phyloP scores from a whole-genome alignment of 2,888 invertebrate genomes.

The Sylvicola cinctus region DNA sequence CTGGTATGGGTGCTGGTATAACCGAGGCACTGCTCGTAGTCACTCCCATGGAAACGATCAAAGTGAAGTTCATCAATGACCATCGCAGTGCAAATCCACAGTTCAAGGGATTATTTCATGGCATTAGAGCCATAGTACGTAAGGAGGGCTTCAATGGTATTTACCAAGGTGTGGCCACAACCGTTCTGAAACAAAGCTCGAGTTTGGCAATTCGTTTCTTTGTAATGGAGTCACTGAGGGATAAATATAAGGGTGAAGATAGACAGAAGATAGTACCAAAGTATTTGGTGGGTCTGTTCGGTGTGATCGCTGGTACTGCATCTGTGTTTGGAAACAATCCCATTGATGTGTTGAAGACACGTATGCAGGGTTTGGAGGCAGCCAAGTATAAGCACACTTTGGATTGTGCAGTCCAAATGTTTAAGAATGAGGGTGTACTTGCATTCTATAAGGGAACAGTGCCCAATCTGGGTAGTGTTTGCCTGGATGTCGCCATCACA shows the following conservation, averaged over 20 bases:
- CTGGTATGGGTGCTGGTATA: slow-evolving; percentile 89
- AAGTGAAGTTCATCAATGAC: no score
- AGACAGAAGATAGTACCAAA: slow-evolving; percentile 77
- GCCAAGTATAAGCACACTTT: slow-evolving; percentile 84
- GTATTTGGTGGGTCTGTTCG: slow-evolving; percentile 71
- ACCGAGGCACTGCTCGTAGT: slow-evolving; percentile 92
- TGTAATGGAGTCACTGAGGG: slow-evolving; percentile 88
- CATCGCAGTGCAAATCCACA: slow-evolving; percentile 76
- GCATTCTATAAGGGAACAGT: slow-evolving; percentile 99
- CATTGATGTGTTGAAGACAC: slow-evolving; percentile 94
- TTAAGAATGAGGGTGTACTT: slow-evolving; percentile 76
- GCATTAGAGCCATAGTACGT: slow-evolving; percentile 65
- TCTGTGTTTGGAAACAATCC: slow-evolving; percentile 98
- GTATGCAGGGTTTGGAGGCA: slow-evolving; percentile 97
- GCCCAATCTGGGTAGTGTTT: slow-evolving; percentile 85
- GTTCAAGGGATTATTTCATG: slow-evolving; percentile 86
- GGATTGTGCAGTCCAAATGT: slow-evolving; percentile 81
- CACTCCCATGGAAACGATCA: slow-evolving; percentile 99
- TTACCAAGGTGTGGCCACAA: slow-evolving; percentile 89
- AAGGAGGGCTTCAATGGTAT: slow-evolving; percentile 66
- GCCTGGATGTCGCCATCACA: slow-evolving; percentile 94
- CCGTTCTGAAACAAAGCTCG: slow-evolving; percentile 92
- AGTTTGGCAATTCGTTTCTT: slow-evolving; percentile 98
- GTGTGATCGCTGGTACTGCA: slow-evolving; percentile 82
- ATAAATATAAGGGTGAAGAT: slow-evolving; percentile 72